These are phyloP conservation scores for Psammodynastes pulverulentus DNA, from an alignment of 2,113 vertebrate species.

Conservation along the genomic window DNA sequence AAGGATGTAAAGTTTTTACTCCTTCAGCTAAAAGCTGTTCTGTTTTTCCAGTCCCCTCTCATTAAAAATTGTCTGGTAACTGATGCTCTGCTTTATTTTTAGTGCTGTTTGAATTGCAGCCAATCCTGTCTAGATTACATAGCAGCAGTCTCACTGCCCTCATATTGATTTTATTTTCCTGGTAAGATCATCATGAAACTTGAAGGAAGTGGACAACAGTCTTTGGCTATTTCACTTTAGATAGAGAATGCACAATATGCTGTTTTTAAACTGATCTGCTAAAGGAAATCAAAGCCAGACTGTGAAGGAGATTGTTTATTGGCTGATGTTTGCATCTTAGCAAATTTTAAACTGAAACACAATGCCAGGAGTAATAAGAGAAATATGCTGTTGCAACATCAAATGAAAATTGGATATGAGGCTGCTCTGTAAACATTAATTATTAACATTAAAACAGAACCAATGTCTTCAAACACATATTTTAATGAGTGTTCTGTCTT, in stretches of 20 bases:
- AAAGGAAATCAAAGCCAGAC: not conserved
- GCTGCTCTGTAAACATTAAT: not conserved
- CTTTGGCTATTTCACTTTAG: not conserved
- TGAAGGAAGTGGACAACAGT: not conserved
- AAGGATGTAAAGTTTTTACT: conserved; percentile 65
- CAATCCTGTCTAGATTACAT: rapidly evolving
- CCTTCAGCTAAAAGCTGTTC: conserved; percentile 51
- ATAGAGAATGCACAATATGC: not conserved
- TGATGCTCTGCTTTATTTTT: conserved; percentile 14
- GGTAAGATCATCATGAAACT: not conserved
- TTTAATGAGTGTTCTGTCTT: not conserved
- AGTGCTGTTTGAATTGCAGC: conserved; percentile 10
- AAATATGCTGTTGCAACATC: not conserved
- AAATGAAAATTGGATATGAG: not conserved
- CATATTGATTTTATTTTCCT: not conserved
- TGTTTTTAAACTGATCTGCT: not conserved
- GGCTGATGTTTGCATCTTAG: not conserved
- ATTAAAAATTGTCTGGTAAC: conserved; percentile 32
- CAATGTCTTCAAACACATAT: not conserved
- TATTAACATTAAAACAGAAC: not conserved
- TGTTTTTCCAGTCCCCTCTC: not conserved
- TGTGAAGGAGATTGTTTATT: not conserved
- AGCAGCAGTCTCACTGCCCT: not conserved
- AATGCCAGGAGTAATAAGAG: not conserved
- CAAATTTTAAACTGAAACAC: not conserved